These are phyloP conservation scores for Scolopax rusticola DNA, from an alignment of 2,797 vertebrate species.

Conservation along the genomic window DNA sequence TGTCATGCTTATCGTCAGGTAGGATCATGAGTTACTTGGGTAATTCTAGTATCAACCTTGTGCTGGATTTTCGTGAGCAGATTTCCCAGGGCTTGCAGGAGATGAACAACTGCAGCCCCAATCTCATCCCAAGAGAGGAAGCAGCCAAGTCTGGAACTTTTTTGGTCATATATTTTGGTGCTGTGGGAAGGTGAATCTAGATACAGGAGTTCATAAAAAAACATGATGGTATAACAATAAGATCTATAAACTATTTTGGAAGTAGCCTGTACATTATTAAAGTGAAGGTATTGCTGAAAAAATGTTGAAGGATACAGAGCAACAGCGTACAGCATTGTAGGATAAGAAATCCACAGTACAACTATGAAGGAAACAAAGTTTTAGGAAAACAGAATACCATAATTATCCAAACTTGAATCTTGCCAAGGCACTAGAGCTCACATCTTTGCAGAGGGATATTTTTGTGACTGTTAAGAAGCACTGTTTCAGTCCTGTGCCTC, in stretches of 20 bases:
- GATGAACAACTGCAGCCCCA: rapidly evolving
- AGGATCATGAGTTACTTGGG: neutral
- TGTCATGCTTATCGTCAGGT: rapidly evolving
- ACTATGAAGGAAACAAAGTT: neutral
- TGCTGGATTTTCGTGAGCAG: neutral
- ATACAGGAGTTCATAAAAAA: neutral
- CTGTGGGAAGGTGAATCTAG: neutral
- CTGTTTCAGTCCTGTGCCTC: neutral
- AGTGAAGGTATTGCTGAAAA: neutral
- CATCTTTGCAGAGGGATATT: neutral
- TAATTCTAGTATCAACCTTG: neutral
- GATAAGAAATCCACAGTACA: neutral
- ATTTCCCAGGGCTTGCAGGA: neutral
- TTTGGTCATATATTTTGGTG: neutral
- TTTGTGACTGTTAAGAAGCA: neutral
- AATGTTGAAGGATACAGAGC: neutral
- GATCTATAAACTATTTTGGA: neutral
- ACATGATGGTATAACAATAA: neutral
- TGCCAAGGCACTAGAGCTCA: neutral
- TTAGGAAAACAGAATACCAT: neutral
- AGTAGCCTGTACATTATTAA: neutral
- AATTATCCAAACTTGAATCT: neutral
- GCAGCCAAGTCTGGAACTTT: neutral
- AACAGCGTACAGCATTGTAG: neutral
- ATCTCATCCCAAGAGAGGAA: neutral